Conservation (phyloP, 2,113 vertebrate genomes). For the Genyomyrus donnyi region DNA sequence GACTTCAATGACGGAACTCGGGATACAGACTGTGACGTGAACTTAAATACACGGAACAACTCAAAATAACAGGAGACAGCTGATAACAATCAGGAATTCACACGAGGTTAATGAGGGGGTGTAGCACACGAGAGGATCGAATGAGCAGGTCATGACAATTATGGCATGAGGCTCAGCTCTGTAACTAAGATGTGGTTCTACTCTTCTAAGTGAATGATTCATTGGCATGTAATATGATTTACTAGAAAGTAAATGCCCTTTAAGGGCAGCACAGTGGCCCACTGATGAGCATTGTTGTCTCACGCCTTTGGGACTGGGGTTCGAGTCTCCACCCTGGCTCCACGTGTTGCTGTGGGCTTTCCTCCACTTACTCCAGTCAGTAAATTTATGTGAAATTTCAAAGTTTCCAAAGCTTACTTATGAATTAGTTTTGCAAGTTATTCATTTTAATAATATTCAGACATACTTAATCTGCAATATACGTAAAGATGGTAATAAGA, state of each 20-base stretch:
- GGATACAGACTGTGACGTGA: too few species aligned
- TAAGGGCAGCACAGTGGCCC: neutral
- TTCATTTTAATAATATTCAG: neutral
- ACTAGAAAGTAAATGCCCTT: neutral
- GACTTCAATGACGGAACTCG: too few species aligned
- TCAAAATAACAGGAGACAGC: too few species aligned
- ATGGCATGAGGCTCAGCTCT: neutral
- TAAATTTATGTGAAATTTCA: neutral
- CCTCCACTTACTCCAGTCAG: neutral
- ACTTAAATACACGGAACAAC: too few species aligned
- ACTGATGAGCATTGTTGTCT: neutral
- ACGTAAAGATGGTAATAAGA: neutral
- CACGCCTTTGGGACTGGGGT: neutral
- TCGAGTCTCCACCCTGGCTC: neutral
- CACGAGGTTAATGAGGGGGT: too few species aligned
- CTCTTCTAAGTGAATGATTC: neutral
- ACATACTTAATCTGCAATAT: neutral
- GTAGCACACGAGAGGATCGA: too few species aligned
- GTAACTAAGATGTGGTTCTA: neutral
- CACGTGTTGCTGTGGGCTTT: neutral
- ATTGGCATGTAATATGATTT: neutral
- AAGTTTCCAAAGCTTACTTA: neutral
- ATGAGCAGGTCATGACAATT: too few species aligned
- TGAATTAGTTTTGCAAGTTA: neutral
- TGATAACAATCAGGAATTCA: too few species aligned